Evolutionary conservation across 2,888 invertebrate genomes (phyloP), one percentile per base, ranked within the genome.

Genomic region (Leptothorax acervorum): DNA sequence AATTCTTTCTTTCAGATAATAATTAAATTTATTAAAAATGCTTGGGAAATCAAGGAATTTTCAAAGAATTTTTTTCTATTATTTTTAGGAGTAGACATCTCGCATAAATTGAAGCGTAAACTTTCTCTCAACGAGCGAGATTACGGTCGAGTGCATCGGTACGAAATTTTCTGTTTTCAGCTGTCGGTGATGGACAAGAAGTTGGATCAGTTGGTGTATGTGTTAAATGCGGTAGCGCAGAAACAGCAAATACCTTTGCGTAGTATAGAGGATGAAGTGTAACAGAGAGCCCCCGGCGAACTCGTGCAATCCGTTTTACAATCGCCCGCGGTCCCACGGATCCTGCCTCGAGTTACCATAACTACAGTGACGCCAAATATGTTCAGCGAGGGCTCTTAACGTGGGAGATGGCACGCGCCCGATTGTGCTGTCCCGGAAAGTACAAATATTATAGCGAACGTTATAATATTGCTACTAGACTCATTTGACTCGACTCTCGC

Each of bases 141-240:
- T 23, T 42, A 55, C 3, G 23, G 6, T 18, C 18, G 62, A 71
- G n/a, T 55, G 31, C 45, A 66, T 78, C 68, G 70, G 60, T 51
- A 86, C 74, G 66, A 76, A 48, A 28, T 42, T 74, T 85, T 90
- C 53, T 87, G 75, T 71, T 92, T 91, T 18, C 92, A 92, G 92
- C 84, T 92, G 95, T 95, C 95, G 87, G 94, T 95, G 86, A 95
- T 96, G 94, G 96, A 96, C 92, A 95, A 95, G 92, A 96, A 96
- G 93, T 89, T 96, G 91, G 96, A 96, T 92, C 96, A 96, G 91
- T 94, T 96, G 88, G 93, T 96, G 81, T 95, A 95, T 87, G 94
- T 96, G 85, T 92, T 96, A 81, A 93, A 93, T 86, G 91, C 93
- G 31, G 57, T 92, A 51, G 92, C 92, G 68, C 91, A 92, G 83